Evolutionary conservation across 2,797 vertebrate species (phyloP).

Genomic region (Sebastes itinus): DNA sequence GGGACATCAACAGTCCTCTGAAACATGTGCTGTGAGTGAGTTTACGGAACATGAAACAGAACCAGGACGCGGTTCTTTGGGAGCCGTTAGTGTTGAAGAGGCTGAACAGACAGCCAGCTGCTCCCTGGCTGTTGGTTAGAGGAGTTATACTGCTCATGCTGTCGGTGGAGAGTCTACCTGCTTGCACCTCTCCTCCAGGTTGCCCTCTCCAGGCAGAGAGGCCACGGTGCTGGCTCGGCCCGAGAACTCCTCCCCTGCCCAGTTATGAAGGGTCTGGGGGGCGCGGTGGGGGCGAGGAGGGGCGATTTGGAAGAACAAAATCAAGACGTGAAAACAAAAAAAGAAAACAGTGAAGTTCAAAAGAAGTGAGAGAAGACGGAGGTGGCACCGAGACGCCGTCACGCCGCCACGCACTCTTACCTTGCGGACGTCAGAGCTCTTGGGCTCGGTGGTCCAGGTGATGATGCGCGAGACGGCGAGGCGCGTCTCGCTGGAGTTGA

Average conservation of each 20-base stretch:
- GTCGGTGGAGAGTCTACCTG: conserved; percentile 87
- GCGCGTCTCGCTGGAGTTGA: conserved; percentile 96
- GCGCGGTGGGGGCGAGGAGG: conserved; percentile 65
- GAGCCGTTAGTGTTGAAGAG: too few species aligned
- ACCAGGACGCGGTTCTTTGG: too few species aligned
- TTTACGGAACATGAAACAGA: too few species aligned
- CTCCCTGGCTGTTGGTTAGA: conserved; percentile 9
- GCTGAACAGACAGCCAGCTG: not conserved
- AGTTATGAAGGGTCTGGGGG: conserved; percentile 87
- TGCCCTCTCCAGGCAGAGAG: conserved; percentile 90
- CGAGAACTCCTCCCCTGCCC: conserved; percentile 88
- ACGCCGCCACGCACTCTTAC: conserved; percentile 64
- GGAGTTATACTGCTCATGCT: conserved; percentile 25
- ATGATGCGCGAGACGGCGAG: conserved; percentile 97
- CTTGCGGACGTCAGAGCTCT: conserved; percentile 98
- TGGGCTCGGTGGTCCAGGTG: conserved; percentile 98
- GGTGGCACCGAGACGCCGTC: fast-evolving
- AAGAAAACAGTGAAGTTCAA: not conserved
- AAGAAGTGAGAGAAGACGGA: not conserved
- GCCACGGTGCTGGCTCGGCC: conserved; percentile 85
- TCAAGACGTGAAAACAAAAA: conserved; percentile 8
- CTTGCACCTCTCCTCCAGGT: conserved; percentile 95
- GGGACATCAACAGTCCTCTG: too few species aligned
- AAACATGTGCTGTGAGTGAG: too few species aligned
- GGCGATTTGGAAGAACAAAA: conserved; percentile 3